phyloP scores from a whole-genome alignment of 1,140 invertebrate species.

The Laupala kohalensis region DNA sequence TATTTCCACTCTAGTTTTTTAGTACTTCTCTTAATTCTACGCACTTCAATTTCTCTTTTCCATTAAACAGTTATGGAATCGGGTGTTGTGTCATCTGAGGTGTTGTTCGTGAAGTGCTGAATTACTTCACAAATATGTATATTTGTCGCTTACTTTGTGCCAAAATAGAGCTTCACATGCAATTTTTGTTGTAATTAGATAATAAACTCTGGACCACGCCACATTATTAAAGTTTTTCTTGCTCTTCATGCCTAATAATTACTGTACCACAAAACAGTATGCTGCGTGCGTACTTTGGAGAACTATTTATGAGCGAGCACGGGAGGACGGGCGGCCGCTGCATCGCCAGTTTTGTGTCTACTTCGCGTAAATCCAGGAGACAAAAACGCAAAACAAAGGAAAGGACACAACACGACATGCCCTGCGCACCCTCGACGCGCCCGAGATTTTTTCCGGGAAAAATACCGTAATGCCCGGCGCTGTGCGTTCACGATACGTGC shows the following conservation, averaged over 20 bases:
- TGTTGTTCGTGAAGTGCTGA: no score
- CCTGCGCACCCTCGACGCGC: neutral
- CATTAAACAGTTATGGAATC: no score
- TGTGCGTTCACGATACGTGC: neutral
- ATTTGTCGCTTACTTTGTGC: no score
- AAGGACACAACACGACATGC: neutral
- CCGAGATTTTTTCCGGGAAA: neutral
- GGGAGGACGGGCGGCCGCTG: neutral
- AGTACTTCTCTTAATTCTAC: no score
- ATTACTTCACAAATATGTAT: no score
- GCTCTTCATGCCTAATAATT: neutral
- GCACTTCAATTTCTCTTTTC: no score
- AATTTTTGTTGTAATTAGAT: neutral
- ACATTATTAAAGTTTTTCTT: neutral
- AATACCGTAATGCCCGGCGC: neutral
- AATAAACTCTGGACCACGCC: neutral
- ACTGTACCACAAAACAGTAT: neutral
- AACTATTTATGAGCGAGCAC: neutral
- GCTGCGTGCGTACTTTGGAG: neutral
- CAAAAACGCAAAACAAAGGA: neutral
- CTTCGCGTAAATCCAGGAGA: neutral
- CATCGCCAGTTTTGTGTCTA: neutral
- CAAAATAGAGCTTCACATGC: neutral
- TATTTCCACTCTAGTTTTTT: no score
- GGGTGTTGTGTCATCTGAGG: no score